Evolutionary conservation across 2,888 invertebrate genomes (phyloP).

Genomic region (Apoda limacodes): DNA sequence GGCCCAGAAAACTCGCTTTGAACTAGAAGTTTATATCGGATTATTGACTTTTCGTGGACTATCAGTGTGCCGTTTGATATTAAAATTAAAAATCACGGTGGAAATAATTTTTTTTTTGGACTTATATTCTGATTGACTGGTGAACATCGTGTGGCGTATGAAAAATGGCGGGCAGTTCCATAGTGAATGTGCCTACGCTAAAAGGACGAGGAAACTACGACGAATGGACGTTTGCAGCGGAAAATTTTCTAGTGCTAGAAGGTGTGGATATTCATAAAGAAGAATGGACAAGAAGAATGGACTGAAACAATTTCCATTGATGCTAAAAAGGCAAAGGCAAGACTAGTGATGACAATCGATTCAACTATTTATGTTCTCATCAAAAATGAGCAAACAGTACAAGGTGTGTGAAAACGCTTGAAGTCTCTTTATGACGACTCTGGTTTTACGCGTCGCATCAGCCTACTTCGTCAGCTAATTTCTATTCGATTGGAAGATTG

Average conservation of each 20-base stretch:
- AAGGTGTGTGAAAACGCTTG: constrained; percentile 9
- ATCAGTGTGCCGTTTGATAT: background rate
- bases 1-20: background rate
- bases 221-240: constrained; percentile 15
- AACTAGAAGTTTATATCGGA: background rate
- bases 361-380: constrained; percentile 12
- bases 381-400: constrained; percentile 9
- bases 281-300: background rate
- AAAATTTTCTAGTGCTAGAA: constrained; percentile 11
- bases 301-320: constrained; percentile 1
- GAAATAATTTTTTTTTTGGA: background rate
- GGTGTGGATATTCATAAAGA: background rate
- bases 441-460: constrained; percentile 10
- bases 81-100: background rate
- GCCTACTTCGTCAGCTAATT: constrained; percentile 10
- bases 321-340: constrained; percentile 11
- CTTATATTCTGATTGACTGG: constrained; percentile 3
- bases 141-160: background rate
- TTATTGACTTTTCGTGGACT: background rate
- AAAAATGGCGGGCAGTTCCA: constrained; percentile 4
- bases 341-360: constrained; percentile 14
- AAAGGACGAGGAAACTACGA: constrained; percentile 16
- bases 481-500: constrained; percentile 14
- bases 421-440: constrained; percentile 11
- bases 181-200: constrained; percentile 18